Conservation (phyloP, 2,113 vertebrate genomes). For the Spermophilus dauricus region DNA sequence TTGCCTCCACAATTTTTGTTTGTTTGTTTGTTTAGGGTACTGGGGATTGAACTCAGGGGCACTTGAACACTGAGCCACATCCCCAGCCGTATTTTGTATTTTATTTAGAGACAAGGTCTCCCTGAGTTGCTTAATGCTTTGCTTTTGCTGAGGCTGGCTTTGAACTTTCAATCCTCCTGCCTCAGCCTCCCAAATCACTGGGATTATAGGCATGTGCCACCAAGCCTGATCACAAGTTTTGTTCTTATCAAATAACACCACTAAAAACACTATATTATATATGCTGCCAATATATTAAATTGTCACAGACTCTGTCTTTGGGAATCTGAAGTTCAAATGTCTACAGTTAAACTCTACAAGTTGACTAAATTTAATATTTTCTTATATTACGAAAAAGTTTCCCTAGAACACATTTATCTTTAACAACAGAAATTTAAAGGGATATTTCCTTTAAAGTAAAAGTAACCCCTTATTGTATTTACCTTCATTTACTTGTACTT, state of each 20-base stretch:
- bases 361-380: constrained; percentile 31
- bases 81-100: too few species aligned
- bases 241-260: neutral
- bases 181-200: too few species aligned
- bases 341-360: neutral
- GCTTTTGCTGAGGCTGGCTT: too few species aligned
- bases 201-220: too few species aligned
- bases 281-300: neutral
- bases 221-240: neutral
- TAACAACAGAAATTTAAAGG: neutral
- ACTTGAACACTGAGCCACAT: too few species aligned
- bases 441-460: neutral
- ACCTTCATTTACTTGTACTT: neutral
- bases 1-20: neutral
- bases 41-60: too few species aligned
- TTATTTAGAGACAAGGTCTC: too few species aligned
- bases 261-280: neutral
- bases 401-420: neutral
- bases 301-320: neutral
- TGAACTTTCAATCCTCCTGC: too few species aligned
- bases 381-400: neutral
- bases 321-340: neutral
- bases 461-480: neutral
- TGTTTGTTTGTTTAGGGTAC: neutral
- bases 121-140: too few species aligned